Evolutionary conservation across 2,888 invertebrate species (phyloP), one percentile per base, ranked within the genome.

Genomic region (Gryllus longicercus): DNA sequence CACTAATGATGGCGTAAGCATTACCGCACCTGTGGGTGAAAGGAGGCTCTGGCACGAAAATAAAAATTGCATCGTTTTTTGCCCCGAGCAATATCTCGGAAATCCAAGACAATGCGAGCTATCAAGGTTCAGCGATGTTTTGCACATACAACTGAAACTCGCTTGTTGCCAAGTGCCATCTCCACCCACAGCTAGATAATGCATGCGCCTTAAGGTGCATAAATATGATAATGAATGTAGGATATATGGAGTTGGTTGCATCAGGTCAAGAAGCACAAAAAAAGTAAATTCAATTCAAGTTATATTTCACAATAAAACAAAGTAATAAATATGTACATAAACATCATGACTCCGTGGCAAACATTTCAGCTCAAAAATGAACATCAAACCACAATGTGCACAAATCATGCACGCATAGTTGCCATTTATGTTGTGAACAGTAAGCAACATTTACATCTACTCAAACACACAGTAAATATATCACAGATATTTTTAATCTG

Each of bases 241-340:
- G 63, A 63, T 63, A 18, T 63, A 63, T 18, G 63, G 63, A 63
- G n/a, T 63, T n/a, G 63, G 63, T 18, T 38, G 8, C 14, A 63
- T 63, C 63, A n/a, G 63, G 63, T 63, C 8, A 63, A 63, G n/a
- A 63, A 18, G n/a, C n/a, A n/a, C 63, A 63, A 63, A 18, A 18
- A 63, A n/a, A 38, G 38, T 38, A 38, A 63, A 63, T 63, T 63
- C 63, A 63, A 63, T 63, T 14, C 3, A 63, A 63, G 63, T 63
- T 63, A 63, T 63, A 63, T 63, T 63, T 63, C 63, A 63, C 63
- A 63, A 18, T 63, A 63, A 63, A 63, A 63, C 63, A 63, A 18
- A 63, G 63, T 63, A 63, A 63, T 63, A 63, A 63, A 63, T 63
- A 63, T 63, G 63, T 63, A 63, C 63, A 63, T 18, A 14, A 63